These are phyloP conservation scores for Smittia aterrima DNA, from an alignment of 2,888 invertebrate genomes.

Conservation along the genomic window DNA sequence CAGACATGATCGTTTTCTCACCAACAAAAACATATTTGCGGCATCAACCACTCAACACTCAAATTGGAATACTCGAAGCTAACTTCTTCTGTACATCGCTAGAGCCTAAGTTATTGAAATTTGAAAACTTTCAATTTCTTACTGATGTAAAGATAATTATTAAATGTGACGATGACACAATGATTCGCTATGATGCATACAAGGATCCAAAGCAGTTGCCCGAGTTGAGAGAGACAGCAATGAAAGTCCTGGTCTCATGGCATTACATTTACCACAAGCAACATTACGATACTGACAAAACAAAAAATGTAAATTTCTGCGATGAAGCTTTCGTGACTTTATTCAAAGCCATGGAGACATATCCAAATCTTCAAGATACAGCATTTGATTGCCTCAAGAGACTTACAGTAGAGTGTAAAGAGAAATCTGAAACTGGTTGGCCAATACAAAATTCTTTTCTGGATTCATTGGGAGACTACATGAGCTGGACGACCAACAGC, in stretches of 20 bases:
- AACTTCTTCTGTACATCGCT: constrained; percentile 95
- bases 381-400: constrained; percentile 94
- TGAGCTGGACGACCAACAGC: constrained; percentile 81
- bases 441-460: constrained; percentile 73
- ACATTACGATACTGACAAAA: constrained; percentile 64
- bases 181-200: constrained; percentile 88
- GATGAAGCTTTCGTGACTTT: constrained; percentile 63
- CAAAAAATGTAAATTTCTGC: constrained; percentile 48
- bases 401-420: constrained; percentile 78
- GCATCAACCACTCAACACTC: constrained; percentile 93
- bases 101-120: constrained; percentile 85
- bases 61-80: constrained; percentile 96
- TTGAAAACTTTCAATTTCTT: constrained; percentile 87
- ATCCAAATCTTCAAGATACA: constrained; percentile 84
- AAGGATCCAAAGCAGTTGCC: constrained; percentile 85
- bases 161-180: constrained; percentile 80
- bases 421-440: constrained; percentile 80
- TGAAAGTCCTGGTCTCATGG: constrained; percentile 80
- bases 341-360: constrained; percentile 86
- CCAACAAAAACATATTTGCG: constrained; percentile 90
- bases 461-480: constrained; percentile 78
- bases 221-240: constrained; percentile 80
- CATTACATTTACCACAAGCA: constrained; percentile 67
- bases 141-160: constrained; percentile 84
- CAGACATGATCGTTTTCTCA: constrained; percentile 80